These are phyloP conservation scores for Protobothrops flavoviridis DNA, from an alignment of 2,113 vertebrate species.

Conservation along the genomic window DNA sequence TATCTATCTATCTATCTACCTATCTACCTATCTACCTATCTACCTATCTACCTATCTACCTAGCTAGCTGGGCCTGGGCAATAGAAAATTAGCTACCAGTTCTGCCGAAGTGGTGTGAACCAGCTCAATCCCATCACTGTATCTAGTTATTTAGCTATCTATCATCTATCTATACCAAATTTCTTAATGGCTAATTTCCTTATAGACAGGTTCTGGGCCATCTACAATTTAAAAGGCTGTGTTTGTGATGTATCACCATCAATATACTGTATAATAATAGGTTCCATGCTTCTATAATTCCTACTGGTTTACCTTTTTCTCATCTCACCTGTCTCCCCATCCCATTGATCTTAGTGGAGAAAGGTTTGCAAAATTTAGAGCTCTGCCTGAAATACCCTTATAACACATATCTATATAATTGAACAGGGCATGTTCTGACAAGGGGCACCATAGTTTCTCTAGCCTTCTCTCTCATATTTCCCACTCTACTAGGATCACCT, in stretches of 20 bases:
- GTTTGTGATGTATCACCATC: not conserved
- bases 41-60: no score
- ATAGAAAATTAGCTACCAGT: no score
- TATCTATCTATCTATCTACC: no score
- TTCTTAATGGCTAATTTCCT: no score
- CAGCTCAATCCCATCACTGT: no score
- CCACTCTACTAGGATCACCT: not conserved
- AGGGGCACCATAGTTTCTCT: not conserved
- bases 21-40: no score
- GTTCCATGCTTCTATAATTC: not conserved
- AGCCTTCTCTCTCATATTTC: not conserved
- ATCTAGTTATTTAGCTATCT: no score
- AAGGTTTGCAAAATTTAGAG: not conserved
- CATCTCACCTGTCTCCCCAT: not conserved
- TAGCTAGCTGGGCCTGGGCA: no score
- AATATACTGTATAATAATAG: not conserved
- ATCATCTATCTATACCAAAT: no score
- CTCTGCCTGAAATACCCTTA: not conserved
- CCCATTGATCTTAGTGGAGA: not conserved
- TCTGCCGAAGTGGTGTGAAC: no score
- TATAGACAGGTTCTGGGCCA: no score
- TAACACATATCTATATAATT: not conserved
- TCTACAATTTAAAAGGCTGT: not conserved
- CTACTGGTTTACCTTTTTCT: not conserved
- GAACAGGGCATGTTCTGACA: not conserved